Conservation (phyloP, 2,888 invertebrate species). For the Aleiodes testaceus region DNA sequence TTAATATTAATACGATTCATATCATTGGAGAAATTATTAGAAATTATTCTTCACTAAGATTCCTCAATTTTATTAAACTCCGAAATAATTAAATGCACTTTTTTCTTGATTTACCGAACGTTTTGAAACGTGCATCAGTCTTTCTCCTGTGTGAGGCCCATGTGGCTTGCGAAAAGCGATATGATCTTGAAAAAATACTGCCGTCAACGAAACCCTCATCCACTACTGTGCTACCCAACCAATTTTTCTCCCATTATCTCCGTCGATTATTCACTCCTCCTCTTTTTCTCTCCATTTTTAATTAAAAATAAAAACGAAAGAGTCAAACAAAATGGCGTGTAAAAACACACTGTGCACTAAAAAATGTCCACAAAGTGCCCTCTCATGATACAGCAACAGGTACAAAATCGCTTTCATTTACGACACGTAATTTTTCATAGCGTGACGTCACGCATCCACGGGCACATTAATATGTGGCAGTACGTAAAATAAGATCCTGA, state of each 20-base stretch:
- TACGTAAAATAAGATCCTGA: slow-evolving; percentile 28
- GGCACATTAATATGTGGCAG: slow-evolving; percentile 26
- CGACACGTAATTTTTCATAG: slow-evolving; percentile 18
- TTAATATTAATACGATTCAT: neutral
- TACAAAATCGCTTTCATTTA: slow-evolving; percentile 29
- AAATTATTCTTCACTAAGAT: too few species aligned
- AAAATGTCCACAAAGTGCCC: slow-evolving; percentile 11
- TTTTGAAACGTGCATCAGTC: slow-evolving; percentile 68
- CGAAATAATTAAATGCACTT: slow-evolving; percentile 8
- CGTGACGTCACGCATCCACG: slow-evolving; percentile 35
- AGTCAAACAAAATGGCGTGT: too few species aligned
- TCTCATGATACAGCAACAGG: slow-evolving; percentile 30
- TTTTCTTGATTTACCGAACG: slow-evolving; percentile 64
- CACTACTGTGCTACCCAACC: slow-evolving; percentile 63
- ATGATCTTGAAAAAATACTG: slow-evolving; percentile 68
- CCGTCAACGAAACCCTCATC: slow-evolving; percentile 60
- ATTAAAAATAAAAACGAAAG: too few species aligned
- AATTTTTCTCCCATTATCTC: slow-evolving; percentile 39
- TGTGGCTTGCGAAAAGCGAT: slow-evolving; percentile 54
- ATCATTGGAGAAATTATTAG: slow-evolving; percentile 3
- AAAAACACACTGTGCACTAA: neutral
- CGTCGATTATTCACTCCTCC: neutral
- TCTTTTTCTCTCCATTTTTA: slow-evolving; percentile 10
- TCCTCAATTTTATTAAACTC: slow-evolving; percentile 7
- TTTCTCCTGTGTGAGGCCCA: slow-evolving; percentile 53